Evolutionary conservation across 2,888 invertebrate species (phyloP).

Genomic region (Epinotia bilunana): DNA sequence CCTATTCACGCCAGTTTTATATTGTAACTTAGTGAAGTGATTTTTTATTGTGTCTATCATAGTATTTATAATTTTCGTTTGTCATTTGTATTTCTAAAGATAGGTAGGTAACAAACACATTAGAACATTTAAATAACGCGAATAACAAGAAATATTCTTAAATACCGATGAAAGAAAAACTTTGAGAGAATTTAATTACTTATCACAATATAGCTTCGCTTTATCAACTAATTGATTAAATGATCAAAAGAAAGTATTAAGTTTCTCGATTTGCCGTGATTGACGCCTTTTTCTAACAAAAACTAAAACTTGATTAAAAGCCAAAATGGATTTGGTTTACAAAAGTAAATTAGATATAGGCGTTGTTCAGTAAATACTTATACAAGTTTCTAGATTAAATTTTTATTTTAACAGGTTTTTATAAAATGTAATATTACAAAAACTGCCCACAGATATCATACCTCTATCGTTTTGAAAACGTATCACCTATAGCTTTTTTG

Average conservation of each 20-base stretch:
- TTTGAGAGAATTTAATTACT: slow-evolving; percentile 15
- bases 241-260: slow-evolving; percentile 63
- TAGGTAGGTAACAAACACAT: not conserved
- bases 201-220: slow-evolving; percentile 24
- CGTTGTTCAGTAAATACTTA: not conserved
- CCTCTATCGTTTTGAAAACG: too few relatives aligned
- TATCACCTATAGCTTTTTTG: too few relatives aligned
- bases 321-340: slow-evolving; percentile 33
- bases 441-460: too few relatives aligned
- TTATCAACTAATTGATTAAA: slow-evolving; percentile 40
- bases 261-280: slow-evolving; percentile 58
- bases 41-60: too few relatives aligned
- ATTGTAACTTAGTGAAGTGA: too few relatives aligned
- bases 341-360: slow-evolving; percentile 28
- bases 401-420: not conserved
- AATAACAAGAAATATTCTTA: not conserved
- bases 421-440: too few relatives aligned
- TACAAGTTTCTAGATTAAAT: not conserved
- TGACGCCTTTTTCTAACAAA: slow-evolving; percentile 60
- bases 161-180: not conserved
- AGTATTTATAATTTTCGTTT: too few relatives aligned
- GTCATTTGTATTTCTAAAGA: too few relatives aligned
- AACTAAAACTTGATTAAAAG: slow-evolving; percentile 29
- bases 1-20: too few relatives aligned
- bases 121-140: not conserved